These are phyloP conservation scores for Schizopygopsis pylzovi DNA, from an alignment of 2,797 vertebrate genomes.

Conservation along the genomic window DNA sequence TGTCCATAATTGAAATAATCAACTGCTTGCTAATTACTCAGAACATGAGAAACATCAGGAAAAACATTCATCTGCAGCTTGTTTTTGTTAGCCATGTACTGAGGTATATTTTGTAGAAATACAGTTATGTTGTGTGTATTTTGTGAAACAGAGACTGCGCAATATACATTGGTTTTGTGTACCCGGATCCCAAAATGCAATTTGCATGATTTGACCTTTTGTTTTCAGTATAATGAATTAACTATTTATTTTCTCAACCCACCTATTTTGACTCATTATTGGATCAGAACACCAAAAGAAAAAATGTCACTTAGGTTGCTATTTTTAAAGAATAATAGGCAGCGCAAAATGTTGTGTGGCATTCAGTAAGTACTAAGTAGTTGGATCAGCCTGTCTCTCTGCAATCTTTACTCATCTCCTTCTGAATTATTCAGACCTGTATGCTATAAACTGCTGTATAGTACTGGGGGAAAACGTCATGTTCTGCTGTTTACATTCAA, in stretches of 20 bases:
- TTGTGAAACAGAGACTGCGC: not conserved
- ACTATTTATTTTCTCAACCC: not conserved
- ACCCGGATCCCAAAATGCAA: not conserved
- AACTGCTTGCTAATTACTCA: not conserved
- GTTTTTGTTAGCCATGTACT: not conserved
- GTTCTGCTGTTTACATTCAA: constrained; percentile 11
- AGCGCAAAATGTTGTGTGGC: not conserved
- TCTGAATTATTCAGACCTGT: not conserved
- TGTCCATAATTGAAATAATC: constrained; percentile 21
- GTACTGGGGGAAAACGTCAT: not conserved
- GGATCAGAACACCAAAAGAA: not conserved
- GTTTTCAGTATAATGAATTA: not conserved
- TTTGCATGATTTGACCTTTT: not conserved
- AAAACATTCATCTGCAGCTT: not conserved
- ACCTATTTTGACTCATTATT: not conserved
- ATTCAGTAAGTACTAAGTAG: not conserved
- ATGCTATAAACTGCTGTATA: not conserved
- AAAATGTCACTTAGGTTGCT: not conserved
- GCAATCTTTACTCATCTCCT: not conserved
- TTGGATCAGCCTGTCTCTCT: not conserved
- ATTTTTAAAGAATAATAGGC: constrained; percentile 4
- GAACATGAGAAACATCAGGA: constrained; percentile 16
- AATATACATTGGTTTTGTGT: not conserved
- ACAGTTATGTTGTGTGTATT: not conserved
- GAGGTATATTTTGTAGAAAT: not conserved